Evolutionary conservation across 2,113 vertebrate species (phyloP).

Genomic region (Anolis carolinensis): DNA sequence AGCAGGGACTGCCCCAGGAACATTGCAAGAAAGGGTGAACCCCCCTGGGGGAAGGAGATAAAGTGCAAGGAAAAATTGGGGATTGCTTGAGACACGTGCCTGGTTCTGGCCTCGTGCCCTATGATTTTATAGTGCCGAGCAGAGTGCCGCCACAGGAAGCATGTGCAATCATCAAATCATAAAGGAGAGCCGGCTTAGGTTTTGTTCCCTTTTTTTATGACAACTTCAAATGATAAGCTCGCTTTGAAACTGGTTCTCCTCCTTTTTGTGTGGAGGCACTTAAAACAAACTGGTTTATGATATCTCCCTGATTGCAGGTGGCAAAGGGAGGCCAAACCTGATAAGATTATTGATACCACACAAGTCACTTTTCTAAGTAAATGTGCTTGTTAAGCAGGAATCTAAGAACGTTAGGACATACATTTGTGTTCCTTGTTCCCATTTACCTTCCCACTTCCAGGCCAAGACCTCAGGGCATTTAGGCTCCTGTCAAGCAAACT

Average conservation of each 20-base stretch:
- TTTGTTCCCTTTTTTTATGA: slow-evolving; percentile 59
- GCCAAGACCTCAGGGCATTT: not conserved
- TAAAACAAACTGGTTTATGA: slow-evolving; percentile 67
- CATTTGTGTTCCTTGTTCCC: slow-evolving; percentile 54
- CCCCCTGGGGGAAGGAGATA: not conserved
- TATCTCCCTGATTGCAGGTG: slow-evolving; percentile 67
- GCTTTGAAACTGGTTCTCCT: slow-evolving; percentile 68
- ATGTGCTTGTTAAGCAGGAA: slow-evolving; percentile 68
- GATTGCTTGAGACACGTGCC: slow-evolving; percentile 41
- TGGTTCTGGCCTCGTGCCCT: not conserved
- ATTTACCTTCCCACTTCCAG: not conserved
- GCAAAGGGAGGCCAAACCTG: slow-evolving; percentile 66
- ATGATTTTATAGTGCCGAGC: slow-evolving; percentile 42
- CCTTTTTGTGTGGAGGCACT: slow-evolving; percentile 51
- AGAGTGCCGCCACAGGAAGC: slow-evolving; percentile 50
- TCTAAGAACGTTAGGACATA: slow-evolving; percentile 64
- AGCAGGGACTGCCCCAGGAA: rapidly evolving
- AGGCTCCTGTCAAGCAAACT: slow-evolving; percentile 13
- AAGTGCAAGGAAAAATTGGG: not conserved
- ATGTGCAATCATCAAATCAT: slow-evolving; percentile 66
- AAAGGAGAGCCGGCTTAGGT: slow-evolving; percentile 49
- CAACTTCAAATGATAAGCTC: slow-evolving; percentile 65
- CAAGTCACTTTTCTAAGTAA: slow-evolving; percentile 25
- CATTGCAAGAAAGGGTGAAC: slow-evolving; percentile 31
- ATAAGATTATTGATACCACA: slow-evolving; percentile 63